These are phyloP conservation scores for Aleadryas rufinucha DNA, from an alignment of 2,113 vertebrate genomes.

Conservation along the genomic window DNA sequence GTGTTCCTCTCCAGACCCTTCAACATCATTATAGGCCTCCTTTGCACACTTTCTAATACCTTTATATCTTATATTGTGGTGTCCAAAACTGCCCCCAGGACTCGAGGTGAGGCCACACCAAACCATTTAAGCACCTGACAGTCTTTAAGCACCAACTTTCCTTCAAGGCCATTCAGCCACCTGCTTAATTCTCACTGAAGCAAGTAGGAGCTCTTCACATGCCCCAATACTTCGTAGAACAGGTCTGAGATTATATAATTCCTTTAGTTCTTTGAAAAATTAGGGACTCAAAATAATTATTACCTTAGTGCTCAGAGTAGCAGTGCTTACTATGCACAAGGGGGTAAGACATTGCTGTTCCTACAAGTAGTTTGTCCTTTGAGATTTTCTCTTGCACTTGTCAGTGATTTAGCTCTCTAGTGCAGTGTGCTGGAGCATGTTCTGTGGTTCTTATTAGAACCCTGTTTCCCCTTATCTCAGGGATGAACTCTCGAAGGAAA, in stretches of 20 bases:
- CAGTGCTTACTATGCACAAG: not conserved
- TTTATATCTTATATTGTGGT: not conserved
- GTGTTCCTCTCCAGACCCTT: not conserved
- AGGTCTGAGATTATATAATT: not conserved
- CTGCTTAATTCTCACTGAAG: not conserved
- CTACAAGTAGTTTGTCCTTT: not conserved
- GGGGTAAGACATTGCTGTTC: not conserved
- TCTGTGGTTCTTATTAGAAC: not conserved
- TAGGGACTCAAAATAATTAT: not conserved
- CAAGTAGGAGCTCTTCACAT: not conserved
- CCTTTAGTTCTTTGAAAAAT: not conserved
- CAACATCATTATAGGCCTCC: not conserved
- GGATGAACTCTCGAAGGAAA: not conserved
- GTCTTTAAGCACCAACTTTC: not conserved
- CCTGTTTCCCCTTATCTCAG: not conserved
- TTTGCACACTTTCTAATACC: not conserved
- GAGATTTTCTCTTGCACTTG: not conserved
- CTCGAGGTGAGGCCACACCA: not conserved
- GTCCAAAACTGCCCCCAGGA: not conserved
- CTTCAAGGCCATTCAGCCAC: accelerated
- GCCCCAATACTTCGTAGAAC: not conserved
- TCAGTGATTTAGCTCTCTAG: not conserved
- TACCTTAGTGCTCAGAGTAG: not conserved
- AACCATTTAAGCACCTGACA: not conserved
- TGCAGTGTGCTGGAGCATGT: not conserved